Evolutionary conservation across 92 coral and sea anemone species (phyloP), one percentile per base, ranked within the genome.

Genomic region (Heliopora coerulea): DNA sequence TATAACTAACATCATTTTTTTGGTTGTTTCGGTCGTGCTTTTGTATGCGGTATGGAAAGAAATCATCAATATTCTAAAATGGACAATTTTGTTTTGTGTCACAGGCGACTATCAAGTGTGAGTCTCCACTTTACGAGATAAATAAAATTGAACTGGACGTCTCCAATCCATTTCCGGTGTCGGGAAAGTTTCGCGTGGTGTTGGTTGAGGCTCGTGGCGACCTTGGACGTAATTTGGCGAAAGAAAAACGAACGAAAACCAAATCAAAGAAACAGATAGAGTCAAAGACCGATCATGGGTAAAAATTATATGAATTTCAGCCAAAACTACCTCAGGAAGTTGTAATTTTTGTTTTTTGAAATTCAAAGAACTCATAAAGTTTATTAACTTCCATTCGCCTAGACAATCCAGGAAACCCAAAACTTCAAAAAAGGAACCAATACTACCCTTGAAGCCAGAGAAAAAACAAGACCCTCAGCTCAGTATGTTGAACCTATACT

Each of bases 281-380:
- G 40, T 88, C 99, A 28, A 79, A 86, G 49, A 95, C 99, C 30
- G 99, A 95, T 39, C 99, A 95, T 49, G 99, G 99, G 99, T 95
- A 84, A 82, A 83, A n/a, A 6, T 46, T 15, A 15, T 37, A 12
- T 37, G n/a, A n/a, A n/a, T n/a, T n/a, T n/a, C n/a, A n/a, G n/a
- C n/a, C 42, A 4, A 37, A 37, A 37, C 42, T 37, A 37, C 42
- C n/a, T n/a, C n/a, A n/a, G n/a, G n/a, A n/a, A n/a, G n/a, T n/a
- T n/a, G n/a, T n/a, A n/a, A n/a, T n/a, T n/a, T n/a, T n/a, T n/a
- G n/a, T n/a, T n/a, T n/a, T n/a, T n/a, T n/a, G n/a, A n/a, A n/a
- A n/a, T n/a, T n/a, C n/a, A n/a, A n/a, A n/a, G n/a, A n/a, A n/a
- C n/a, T n/a, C n/a, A n/a, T n/a, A n/a, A n/a, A 37, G 11, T 37